Percentiles rank a stretch among this genome's conserved stretches.
These are phyloP conservation scores for Drosophila serrata DNA, from an alignment of 1,140 invertebrate genomes.

Conservation along the genomic window DNA sequence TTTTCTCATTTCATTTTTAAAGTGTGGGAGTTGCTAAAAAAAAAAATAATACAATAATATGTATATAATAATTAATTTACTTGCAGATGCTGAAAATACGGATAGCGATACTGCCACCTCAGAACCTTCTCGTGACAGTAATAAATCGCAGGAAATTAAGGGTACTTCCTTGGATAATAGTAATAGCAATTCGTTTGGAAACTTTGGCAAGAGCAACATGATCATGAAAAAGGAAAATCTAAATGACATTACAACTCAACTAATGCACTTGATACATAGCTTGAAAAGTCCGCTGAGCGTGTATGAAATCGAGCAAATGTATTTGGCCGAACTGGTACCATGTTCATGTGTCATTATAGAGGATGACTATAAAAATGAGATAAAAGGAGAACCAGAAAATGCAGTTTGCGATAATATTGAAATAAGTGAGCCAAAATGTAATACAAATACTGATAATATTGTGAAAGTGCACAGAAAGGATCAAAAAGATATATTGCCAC, in stretches of 20 bases:
- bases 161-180: slow-evolving; percentile 68
- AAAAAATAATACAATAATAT: no score
- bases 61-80: slow-evolving; percentile 1
- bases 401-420: background rate
- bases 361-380: slow-evolving; percentile 29
- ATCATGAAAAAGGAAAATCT: slow-evolving; percentile 19
- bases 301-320: slow-evolving; percentile 52
- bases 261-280: slow-evolving; percentile 66
- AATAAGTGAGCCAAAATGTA: background rate
- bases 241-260: slow-evolving; percentile 58
- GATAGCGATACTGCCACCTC: slow-evolving; percentile 79
- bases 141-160: slow-evolving; percentile 45
- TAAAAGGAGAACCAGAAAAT: slow-evolving; percentile 2
- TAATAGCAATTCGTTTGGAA: slow-evolving; percentile 61
- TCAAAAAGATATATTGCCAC: background rate
- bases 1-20: no score
- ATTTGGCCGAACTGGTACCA: slow-evolving; percentile 60
- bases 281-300: slow-evolving; percentile 47
- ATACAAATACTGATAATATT: slow-evolving; percentile 7
- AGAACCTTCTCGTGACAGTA: slow-evolving; percentile 70
- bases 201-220: slow-evolving; percentile 26
- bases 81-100: slow-evolving; percentile 56
- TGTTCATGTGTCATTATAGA: slow-evolving; percentile 75
- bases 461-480: background rate
- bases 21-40: no score